phyloP scores from a whole-genome alignment of 1,140 invertebrate genomes.

The Xylocopa sonorina region DNA sequence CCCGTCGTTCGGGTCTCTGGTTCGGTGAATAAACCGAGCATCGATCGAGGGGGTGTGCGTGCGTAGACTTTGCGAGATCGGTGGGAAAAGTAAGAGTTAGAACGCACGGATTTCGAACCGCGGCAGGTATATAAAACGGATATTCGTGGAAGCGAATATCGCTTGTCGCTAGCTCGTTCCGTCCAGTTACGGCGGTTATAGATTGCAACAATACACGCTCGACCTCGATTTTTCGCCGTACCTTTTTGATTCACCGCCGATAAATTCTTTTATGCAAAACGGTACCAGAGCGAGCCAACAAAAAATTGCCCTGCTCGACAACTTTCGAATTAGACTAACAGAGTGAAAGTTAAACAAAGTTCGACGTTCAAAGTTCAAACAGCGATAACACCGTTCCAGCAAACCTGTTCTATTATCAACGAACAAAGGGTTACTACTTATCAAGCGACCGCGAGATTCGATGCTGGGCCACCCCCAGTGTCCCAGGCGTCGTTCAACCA shows the following conservation, averaged over 20 bases:
- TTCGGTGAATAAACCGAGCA: slow-evolving; percentile 26
- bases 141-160: slow-evolving; percentile 17
- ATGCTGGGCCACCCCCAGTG: not conserved
- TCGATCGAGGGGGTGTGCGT: slow-evolving; percentile 5
- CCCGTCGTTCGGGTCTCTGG: not conserved
- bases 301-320: not conserved
- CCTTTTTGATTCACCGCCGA: not conserved
- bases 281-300: too few relatives aligned
- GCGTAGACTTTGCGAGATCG: not conserved
- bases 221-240: not conserved
- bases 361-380: not conserved
- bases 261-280: not conserved
- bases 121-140: not conserved
- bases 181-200: slow-evolving; percentile 25
- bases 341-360: not conserved
- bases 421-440: not conserved
- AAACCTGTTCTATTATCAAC: slow-evolving; percentile 5
- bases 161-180: slow-evolving; percentile 25
- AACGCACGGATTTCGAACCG: not conserved
- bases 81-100: too few relatives aligned
- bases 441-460: not conserved
- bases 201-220: not conserved
- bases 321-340: not conserved
- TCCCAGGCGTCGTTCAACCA: not conserved
- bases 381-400: not conserved